A percentile compares a stretch with the other conserved stretches of the same genome.
Conservation (phyloP, 2,888 invertebrate species). For the Entomobrya proxima region DNA sequence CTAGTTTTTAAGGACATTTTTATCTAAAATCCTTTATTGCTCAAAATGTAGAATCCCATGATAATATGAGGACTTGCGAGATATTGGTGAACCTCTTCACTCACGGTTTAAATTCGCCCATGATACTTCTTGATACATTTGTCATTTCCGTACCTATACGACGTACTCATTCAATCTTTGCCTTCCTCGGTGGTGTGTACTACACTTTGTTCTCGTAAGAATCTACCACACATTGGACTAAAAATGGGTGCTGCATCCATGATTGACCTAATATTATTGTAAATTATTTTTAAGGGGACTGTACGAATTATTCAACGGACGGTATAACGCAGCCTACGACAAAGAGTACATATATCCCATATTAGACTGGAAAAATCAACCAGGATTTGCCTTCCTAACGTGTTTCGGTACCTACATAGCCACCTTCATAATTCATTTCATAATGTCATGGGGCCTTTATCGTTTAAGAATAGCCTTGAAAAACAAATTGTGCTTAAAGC, state of each 20-base stretch:
- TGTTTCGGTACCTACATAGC: not conserved
- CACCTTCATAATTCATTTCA: slow-evolving; percentile 26
- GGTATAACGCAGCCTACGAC: slow-evolving; percentile 34
- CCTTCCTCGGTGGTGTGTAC: slow-evolving; percentile 30
- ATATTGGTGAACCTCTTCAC: slow-evolving; percentile 47
- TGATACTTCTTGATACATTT: slow-evolving; percentile 64
- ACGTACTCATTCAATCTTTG: slow-evolving; percentile 65
- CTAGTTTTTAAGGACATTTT: not conserved
- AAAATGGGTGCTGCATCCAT: not conserved
- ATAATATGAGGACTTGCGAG: not conserved
- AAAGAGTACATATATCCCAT: slow-evolving; percentile 65
- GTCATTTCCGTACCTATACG: slow-evolving; percentile 69
- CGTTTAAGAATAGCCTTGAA: slow-evolving; percentile 35
- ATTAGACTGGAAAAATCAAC: slow-evolving; percentile 57
- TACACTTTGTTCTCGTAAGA: slow-evolving; percentile 66
- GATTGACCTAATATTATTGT: not conserved
- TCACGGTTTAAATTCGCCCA: slow-evolving; percentile 65
- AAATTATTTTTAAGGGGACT: slow-evolving; percentile 38
- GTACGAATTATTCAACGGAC: slow-evolving; percentile 61
- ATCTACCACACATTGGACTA: not conserved
- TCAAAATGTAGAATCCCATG: not conserved
- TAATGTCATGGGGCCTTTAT: slow-evolving; percentile 56
- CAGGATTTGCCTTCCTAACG: slow-evolving; percentile 43
- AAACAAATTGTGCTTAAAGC: not conserved
- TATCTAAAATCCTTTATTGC: too few species aligned